Evolutionary conservation across 2,888 invertebrate species (phyloP), one percentile per base, ranked within the genome.

Genomic region (Phyllotreta striolata): DNA sequence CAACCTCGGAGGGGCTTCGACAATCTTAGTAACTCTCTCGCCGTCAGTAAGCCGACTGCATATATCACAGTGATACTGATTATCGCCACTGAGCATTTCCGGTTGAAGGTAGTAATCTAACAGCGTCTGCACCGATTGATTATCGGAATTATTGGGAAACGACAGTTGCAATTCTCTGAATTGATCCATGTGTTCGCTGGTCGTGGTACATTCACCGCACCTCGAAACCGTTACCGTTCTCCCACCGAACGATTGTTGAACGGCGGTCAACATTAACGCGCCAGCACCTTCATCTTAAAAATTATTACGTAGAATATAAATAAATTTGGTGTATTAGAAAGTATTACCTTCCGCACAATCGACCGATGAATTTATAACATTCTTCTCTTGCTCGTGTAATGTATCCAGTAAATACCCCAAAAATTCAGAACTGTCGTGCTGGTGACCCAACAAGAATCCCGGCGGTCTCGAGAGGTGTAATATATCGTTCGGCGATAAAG

Each of bases 381-480:
- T 72, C 63, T 83, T 84, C 74, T 90, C 89, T 73, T 92, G 91
- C 67, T 93, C 92, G 67, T 92, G 90, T 60, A 95, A 79, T 61
- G 88, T 82, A 78, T 91, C 90, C 72, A 91, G 82, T 7, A 91
- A 76, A 81, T 84, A 91, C 81, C 91, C 90, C 60, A 94, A 82
- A 81, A 92, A 94, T 81, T 95, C 95, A 0, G 93, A 93, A 80
- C 94, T 93, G 74, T 95, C 95, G 75, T 95, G 95, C 74, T 95
- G 95, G 67, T 90, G 86, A 10, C 93, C 90, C 5, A 85, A 84
- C 38, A 87, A 84, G 79, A 95, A 95, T 75, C 91, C 91, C 0
- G 91, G 87, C 5, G 95, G 93, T 70, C 90, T 85, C 1, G 92
- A 88, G 0, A 87, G 86, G 49, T 85, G 83, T 68, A 91, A 84